Percentiles rank a stretch among this genome's conserved stretches.
phyloP scores from a whole-genome alignment of 2,113 vertebrate species.

The Chroicocephalus ridibundus region DNA sequence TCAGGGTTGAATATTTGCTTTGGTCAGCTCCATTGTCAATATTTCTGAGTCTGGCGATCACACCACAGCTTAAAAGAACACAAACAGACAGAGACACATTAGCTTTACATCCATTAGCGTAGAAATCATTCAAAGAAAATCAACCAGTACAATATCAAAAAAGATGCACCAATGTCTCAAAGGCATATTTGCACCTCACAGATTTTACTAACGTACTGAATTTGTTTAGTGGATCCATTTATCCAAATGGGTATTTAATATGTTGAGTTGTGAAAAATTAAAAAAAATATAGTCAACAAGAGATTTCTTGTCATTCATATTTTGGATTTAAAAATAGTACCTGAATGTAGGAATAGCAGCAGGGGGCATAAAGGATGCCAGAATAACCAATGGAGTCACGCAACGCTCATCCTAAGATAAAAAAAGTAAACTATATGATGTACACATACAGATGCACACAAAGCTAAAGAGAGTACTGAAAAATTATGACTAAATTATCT shows the following conservation, averaged over 20 bases:
- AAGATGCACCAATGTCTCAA: neutral
- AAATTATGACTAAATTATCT: neutral
- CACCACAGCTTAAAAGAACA: constrained; percentile 79
- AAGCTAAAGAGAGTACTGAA: neutral
- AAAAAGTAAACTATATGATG: neutral
- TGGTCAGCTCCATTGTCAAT: constrained; percentile 70
- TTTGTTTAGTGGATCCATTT: neutral
- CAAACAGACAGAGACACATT: neutral
- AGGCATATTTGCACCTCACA: neutral
- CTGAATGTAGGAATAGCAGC: constrained; percentile 86
- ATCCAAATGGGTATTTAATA: neutral
- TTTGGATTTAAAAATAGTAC: constrained; percentile 63
- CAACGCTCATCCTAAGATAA: constrained; percentile 84
- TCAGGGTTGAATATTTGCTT: constrained; percentile 75
- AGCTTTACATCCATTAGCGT: neutral
- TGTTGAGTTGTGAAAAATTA: neutral
- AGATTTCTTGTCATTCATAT: neutral
- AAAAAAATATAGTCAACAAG: neutral
- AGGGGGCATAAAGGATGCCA: constrained; percentile 88
- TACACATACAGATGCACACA: neutral
- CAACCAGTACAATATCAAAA: neutral
- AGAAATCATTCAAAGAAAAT: neutral
- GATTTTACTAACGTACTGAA: neutral
- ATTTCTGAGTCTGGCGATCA: constrained; percentile 84
- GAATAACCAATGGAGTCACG: constrained; percentile 79